Conservation (phyloP, 53 echinoderm and acorn worm species). For the Actinopyga echinites region DNA sequence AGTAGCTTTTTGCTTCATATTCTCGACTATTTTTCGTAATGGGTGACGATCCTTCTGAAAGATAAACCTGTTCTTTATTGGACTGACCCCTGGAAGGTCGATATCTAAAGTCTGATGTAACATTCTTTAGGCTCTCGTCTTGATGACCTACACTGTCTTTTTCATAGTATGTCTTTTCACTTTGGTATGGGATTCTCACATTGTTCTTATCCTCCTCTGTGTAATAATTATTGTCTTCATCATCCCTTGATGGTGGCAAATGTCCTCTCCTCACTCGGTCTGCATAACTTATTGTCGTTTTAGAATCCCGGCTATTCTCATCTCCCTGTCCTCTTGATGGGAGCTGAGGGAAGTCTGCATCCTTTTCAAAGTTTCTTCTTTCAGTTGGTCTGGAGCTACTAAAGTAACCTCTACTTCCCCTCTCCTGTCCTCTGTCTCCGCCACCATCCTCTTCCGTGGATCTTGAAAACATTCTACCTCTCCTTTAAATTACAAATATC, state of each 20-base stretch:
- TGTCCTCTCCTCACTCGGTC: background rate
- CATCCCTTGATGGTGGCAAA: background rate
- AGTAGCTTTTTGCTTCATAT: no score
- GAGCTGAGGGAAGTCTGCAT: conserved; percentile 2
- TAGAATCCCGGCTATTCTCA: background rate
- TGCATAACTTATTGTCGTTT: background rate
- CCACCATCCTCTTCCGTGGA: background rate
- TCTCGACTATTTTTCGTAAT: no score
- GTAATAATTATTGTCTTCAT: background rate
- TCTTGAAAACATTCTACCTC: background rate
- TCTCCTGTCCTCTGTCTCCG: background rate
- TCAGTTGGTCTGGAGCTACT: background rate
- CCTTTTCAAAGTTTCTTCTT: background rate
- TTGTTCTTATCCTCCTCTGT: background rate
- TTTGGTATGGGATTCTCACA: conserved; percentile 22
- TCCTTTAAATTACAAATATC: background rate
- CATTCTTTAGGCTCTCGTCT: conserved; percentile 2
- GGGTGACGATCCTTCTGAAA: no score
- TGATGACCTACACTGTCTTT: background rate
- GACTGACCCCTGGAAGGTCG: background rate
- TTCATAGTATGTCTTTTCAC: conserved; percentile 27
- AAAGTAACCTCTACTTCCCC: background rate
- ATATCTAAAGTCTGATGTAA: conserved; percentile 15
- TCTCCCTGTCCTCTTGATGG: background rate
- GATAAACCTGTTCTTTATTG: no score